These are phyloP conservation scores for Ictalurus punctatus DNA, from an alignment of 2,113 vertebrate genomes.

Conservation along the genomic window DNA sequence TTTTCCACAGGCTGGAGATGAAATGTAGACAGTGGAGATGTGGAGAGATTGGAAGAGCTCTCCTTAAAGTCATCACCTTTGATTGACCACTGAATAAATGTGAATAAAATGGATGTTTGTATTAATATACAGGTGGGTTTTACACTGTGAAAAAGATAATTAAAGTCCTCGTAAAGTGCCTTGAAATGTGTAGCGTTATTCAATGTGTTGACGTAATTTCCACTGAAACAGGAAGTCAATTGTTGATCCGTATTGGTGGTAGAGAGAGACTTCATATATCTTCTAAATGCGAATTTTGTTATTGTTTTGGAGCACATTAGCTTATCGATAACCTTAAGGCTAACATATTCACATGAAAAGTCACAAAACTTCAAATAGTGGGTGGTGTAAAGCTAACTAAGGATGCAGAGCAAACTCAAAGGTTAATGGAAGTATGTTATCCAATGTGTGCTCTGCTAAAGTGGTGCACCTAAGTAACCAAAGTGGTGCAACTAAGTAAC, in stretches of 20 bases:
- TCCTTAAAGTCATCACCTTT: neutral
- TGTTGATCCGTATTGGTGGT: too few relatives aligned
- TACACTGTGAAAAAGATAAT: neutral
- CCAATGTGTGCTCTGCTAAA: neutral
- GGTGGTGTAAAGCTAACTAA: neutral
- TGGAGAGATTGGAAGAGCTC: neutral
- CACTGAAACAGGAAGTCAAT: too few relatives aligned
- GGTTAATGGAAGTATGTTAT: neutral
- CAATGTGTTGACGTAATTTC: too few relatives aligned
- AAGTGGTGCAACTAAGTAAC: neutral
- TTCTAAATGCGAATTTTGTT: too few relatives aligned
- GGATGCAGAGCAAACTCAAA: neutral
- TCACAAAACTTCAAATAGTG: too few relatives aligned
- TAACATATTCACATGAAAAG: too few relatives aligned
- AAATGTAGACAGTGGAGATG: neutral
- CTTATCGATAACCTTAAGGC: too few relatives aligned
- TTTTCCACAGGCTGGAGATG: slow-evolving; percentile 13
- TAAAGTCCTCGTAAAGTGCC: too few relatives aligned
- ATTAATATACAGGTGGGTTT: neutral
- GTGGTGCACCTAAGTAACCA: neutral
- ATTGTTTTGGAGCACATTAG: too few relatives aligned
- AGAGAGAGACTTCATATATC: too few relatives aligned
- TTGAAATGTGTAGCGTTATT: too few relatives aligned
- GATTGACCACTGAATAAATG: neutral
- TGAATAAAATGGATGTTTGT: neutral